phyloP scores from a whole-genome alignment of 2,113 vertebrate genomes.

The Rhipidura dahli region DNA sequence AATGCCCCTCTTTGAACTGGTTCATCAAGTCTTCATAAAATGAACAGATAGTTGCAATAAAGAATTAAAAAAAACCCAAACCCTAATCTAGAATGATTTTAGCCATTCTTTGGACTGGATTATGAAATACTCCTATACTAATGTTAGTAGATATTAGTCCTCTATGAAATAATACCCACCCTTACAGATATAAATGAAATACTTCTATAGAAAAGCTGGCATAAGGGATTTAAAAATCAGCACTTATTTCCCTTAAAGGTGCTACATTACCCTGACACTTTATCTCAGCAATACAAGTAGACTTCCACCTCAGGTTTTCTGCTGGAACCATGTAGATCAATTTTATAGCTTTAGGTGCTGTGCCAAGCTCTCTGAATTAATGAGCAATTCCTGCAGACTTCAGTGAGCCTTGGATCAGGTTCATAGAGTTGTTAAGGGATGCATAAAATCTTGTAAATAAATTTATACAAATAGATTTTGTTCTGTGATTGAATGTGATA shows the following conservation, averaged over 20 bases:
- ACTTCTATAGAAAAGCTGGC: neutral
- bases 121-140: neutral
- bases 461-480: constrained; percentile 57
- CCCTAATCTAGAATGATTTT: neutral
- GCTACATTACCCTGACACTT: neutral
- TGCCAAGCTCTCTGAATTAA: constrained; percentile 34
- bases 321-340: neutral
- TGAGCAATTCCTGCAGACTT: constrained; percentile 14
- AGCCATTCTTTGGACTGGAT: neutral
- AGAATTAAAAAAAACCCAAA: neutral
- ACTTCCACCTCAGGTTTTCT: constrained; percentile 17
- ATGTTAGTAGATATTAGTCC: neutral
- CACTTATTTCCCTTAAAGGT: neutral
- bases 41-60: neutral
- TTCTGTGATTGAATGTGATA: constrained; percentile 58
- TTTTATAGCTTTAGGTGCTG: neutral
- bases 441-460: constrained; percentile 47
- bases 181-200: neutral
- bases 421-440: neutral
- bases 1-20: neutral
- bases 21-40: neutral
- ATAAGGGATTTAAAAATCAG: neutral
- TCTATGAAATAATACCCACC: neutral
- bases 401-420: neutral
- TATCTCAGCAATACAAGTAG: neutral